These are phyloP conservation scores for Pachypeltis micranthus DNA, from an alignment of 1,140 invertebrate species.

Conservation along the genomic window DNA sequence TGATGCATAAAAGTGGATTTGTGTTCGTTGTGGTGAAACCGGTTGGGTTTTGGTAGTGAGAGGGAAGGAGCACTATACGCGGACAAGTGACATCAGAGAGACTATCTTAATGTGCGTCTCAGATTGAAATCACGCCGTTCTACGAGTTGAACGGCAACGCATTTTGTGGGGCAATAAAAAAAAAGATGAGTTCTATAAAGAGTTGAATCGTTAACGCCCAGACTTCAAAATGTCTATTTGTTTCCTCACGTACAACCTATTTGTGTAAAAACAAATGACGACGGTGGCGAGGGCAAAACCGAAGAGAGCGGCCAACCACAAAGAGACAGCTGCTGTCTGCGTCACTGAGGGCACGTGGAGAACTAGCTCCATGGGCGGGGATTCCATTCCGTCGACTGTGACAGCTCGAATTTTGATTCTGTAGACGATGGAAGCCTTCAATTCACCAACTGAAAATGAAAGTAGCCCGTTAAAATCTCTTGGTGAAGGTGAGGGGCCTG, in stretches of 20 bases:
- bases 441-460: slow-evolving; percentile 44
- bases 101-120: too few species aligned
- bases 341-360: slow-evolving; percentile 12
- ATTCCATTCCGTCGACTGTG: slow-evolving; percentile 32
- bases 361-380: background rate
- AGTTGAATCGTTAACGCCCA: background rate
- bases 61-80: too few species aligned
- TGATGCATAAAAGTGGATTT: too few species aligned
- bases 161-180: too few species aligned
- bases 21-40: too few species aligned
- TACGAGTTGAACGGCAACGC: too few species aligned
- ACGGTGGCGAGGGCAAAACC: slow-evolving; percentile 11
- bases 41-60: too few species aligned
- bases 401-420: slow-evolving; percentile 52
- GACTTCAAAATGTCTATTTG: slow-evolving; percentile 9
- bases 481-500: slow-evolving; percentile 23
- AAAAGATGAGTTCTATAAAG: too few species aligned
- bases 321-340: slow-evolving; percentile 6
- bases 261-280: slow-evolving; percentile 15
- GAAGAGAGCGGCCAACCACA: slow-evolving; percentile 9
- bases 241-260: slow-evolving; percentile 10
- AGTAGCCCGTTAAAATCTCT: slow-evolving; percentile 33
- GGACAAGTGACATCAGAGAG: too few species aligned
- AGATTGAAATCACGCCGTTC: too few species aligned
- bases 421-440: slow-evolving; percentile 52